phyloP scores from a whole-genome alignment of 2,888 invertebrate species.

The Crioceris asparagi region DNA sequence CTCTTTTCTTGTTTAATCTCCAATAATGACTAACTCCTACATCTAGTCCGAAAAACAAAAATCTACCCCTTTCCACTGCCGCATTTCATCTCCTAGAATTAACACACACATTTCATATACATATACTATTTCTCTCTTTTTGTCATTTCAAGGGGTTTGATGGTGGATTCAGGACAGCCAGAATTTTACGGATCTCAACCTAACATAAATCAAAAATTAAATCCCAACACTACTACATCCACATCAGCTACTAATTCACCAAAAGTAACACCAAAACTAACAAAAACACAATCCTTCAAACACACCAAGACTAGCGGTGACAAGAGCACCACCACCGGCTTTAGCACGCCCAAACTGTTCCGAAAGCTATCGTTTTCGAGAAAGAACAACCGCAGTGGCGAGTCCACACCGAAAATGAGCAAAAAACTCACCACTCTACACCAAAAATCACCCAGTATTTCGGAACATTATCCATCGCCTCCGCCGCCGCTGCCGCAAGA shows the following conservation, averaged over 20 bases:
- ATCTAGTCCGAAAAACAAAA: too few relatives aligned
- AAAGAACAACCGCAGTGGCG: slow-evolving; percentile 24
- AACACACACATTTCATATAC: too few relatives aligned
- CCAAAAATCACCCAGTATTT: slow-evolving; percentile 22
- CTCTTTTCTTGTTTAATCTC: too few relatives aligned
- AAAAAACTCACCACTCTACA: slow-evolving; percentile 25
- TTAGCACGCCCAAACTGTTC: slow-evolving; percentile 33
- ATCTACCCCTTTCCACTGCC: too few relatives aligned
- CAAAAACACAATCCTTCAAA: slow-evolving; percentile 39
- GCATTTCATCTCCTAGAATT: too few relatives aligned
- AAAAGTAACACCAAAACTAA: slow-evolving; percentile 35
- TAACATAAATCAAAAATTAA: slow-evolving; percentile 37
- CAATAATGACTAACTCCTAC: too few relatives aligned
- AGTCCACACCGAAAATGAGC: slow-evolving; percentile 27
- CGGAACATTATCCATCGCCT: too few relatives aligned
- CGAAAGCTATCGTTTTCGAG: slow-evolving; percentile 34
- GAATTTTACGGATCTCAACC: slow-evolving; percentile 39
- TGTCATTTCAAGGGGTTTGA: slow-evolving; percentile 32
- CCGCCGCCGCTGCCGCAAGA: slow-evolving; percentile 22
- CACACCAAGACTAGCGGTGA: slow-evolving; percentile 30
- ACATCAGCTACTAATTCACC: slow-evolving; percentile 34
- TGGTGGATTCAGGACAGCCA: slow-evolving; percentile 23
- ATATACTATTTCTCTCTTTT: too few relatives aligned
- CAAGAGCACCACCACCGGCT: too few relatives aligned
- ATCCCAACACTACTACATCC: slow-evolving; percentile 21